Percentiles rank a stretch among this genome's conserved stretches.
phyloP scores from a whole-genome alignment of 1,140 invertebrate genomes.

The Mesaphorura yosii region DNA sequence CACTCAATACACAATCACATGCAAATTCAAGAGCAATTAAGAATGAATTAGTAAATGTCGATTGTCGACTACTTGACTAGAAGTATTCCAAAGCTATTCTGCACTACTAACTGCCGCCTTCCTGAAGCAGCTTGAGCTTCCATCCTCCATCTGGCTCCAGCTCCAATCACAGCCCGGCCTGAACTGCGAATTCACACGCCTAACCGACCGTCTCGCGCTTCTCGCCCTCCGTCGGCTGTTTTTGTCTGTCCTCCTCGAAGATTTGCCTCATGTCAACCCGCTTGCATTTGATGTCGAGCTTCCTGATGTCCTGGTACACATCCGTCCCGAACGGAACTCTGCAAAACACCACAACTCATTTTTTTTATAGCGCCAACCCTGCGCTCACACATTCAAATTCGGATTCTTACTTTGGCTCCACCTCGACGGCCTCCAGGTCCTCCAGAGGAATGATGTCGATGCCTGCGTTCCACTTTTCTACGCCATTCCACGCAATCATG shows the following conservation, averaged over 20 bases:
- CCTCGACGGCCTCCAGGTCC: slow-evolving; percentile 39
- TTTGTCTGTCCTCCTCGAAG: slow-evolving; percentile 9
- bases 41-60: too few relatives aligned
- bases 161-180: too few relatives aligned
- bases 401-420: slow-evolving; percentile 41
- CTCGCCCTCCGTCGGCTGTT: too few relatives aligned
- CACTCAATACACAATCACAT: too few relatives aligned
- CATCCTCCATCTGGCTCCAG: too few relatives aligned
- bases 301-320: slow-evolving; percentile 43
- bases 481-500: slow-evolving; percentile 99
- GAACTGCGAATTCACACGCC: too few relatives aligned
- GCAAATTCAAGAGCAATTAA: too few relatives aligned
- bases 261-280: slow-evolving; percentile 41
- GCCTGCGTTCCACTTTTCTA: slow-evolving; percentile 52
- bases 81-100: too few relatives aligned
- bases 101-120: too few relatives aligned
- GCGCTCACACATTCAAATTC: not conserved
- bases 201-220: too few relatives aligned
- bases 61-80: too few relatives aligned
- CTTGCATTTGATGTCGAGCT: slow-evolving; percentile 47
- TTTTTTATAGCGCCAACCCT: slow-evolving; percentile 4
- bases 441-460: slow-evolving; percentile 34
- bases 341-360: slow-evolving; percentile 13
- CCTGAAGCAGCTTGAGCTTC: too few relatives aligned
- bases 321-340: slow-evolving; percentile 46